Evolutionary conservation across 2,113 vertebrate genomes (phyloP).

Genomic region (Engystomops pustulosus): DNA sequence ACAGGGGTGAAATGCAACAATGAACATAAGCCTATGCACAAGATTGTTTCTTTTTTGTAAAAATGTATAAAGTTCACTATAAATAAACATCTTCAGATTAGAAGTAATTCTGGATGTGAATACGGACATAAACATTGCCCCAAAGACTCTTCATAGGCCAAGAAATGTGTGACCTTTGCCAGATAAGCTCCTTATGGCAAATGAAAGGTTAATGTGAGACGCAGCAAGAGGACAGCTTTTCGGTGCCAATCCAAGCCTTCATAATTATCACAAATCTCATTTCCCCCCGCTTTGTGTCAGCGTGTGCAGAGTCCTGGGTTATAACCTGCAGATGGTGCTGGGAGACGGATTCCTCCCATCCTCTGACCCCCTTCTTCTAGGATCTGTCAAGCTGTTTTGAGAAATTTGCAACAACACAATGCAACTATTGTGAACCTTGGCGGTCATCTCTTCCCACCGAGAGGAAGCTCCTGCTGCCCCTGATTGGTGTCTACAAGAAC

Average conservation of each 20-base stretch:
- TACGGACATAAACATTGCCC: not conserved
- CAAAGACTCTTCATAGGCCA: not conserved
- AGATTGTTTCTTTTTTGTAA: too few species aligned
- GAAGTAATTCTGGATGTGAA: too few species aligned
- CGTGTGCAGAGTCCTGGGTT: constrained; percentile 80
- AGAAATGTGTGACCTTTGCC: not conserved
- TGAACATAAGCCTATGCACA: too few species aligned
- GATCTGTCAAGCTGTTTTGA: constrained; percentile 83
- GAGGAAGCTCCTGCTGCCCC: constrained; percentile 82
- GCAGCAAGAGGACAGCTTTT: constrained; percentile 13
- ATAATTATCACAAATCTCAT: constrained; percentile 66
- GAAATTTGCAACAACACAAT: constrained; percentile 86
- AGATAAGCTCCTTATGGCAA: constrained; percentile 30
- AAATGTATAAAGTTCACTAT: too few species aligned
- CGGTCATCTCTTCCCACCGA: constrained; percentile 84
- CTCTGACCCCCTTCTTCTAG: constrained; percentile 66
- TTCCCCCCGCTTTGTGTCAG: constrained; percentile 72
- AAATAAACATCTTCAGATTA: too few species aligned
- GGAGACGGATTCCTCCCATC: constrained; percentile 49
- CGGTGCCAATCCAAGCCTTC: constrained; percentile 68
- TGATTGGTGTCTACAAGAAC: constrained; percentile 85
- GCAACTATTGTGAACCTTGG: constrained; percentile 88
- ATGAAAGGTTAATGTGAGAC: constrained; percentile 34
- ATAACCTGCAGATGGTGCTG: constrained; percentile 51
- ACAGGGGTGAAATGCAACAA: too few species aligned